Conservation (phyloP, 2,113 vertebrate genomes). For the Irena cyanogastra region DNA sequence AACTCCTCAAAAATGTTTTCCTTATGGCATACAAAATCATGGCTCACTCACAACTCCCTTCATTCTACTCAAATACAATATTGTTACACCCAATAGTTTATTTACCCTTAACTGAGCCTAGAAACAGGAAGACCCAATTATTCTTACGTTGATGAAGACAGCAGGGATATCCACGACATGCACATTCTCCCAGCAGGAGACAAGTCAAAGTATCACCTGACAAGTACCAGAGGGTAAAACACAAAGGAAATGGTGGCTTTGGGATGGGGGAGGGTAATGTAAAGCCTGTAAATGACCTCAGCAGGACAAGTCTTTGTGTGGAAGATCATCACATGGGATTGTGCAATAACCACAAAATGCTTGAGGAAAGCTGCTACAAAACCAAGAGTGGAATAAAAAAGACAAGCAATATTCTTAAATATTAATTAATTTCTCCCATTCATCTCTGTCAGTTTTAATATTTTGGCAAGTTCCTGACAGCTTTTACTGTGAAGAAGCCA, state of each 20-base stretch:
- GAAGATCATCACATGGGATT: background rate
- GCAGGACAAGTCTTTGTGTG: background rate
- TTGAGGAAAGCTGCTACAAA: constrained; percentile 16
- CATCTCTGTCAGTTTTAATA: constrained; percentile 45
- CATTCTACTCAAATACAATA: background rate
- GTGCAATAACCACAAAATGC: background rate
- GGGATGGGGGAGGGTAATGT: background rate
- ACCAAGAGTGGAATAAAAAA: constrained; percentile 11
- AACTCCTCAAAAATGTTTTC: background rate
- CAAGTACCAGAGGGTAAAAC: background rate
- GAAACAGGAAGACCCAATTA: background rate
- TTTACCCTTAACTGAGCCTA: background rate
- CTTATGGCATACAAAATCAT: background rate
- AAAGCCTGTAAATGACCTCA: background rate
- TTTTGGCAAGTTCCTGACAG: constrained; percentile 26
- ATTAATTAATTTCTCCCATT: constrained; percentile 53
- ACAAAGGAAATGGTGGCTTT: background rate
- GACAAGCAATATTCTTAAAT: constrained; percentile 45
- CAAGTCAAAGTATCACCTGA: background rate
- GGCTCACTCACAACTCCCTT: background rate
- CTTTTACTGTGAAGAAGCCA: constrained; percentile 38
- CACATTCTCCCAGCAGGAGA: background rate
- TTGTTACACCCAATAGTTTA: background rate
- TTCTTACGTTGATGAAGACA: background rate
- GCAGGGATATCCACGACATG: background rate